Evolutionary conservation across 2,888 invertebrate genomes (phyloP).

Genomic region (Melipona beecheii): DNA sequence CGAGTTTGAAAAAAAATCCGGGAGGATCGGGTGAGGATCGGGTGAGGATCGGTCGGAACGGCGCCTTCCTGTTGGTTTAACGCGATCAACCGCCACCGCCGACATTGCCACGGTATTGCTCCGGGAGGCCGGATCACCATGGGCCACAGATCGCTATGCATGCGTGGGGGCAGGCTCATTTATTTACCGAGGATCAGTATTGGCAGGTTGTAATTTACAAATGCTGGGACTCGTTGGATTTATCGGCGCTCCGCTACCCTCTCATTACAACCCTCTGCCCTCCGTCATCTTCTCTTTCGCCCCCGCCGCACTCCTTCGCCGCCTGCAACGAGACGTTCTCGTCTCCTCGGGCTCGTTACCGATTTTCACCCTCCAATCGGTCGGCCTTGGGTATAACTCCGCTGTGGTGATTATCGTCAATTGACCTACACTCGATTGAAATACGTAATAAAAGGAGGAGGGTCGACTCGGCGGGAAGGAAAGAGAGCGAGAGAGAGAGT

Average conservation of each 20-base stretch:
- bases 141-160: slow-evolving; percentile 66
- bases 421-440: slow-evolving; percentile 78
- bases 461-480: slow-evolving; percentile 9
- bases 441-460: slow-evolving; percentile 71
- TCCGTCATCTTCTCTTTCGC: slow-evolving; percentile 68
- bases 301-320: slow-evolving; percentile 19
- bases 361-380: slow-evolving; percentile 76
- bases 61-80: slow-evolving; percentile 68
- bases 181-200: slow-evolving; percentile 81
- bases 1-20: background rate
- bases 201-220: slow-evolving; percentile 84
- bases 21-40: too few relatives aligned
- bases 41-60: slow-evolving; percentile 3
- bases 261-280: slow-evolving; percentile 81
- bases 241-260: slow-evolving; percentile 84
- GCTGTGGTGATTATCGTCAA: slow-evolving; percentile 74
- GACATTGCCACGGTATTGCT: slow-evolving; percentile 71
- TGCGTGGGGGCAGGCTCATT: slow-evolving; percentile 80
- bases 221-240: slow-evolving; percentile 83
- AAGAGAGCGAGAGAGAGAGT: background rate
- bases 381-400: slow-evolving; percentile 74
- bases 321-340: slow-evolving; percentile 24
- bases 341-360: slow-evolving; percentile 62
- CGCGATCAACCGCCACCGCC: slow-evolving; percentile 62
- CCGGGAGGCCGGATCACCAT: slow-evolving; percentile 65